Conservation (phyloP, 2,888 invertebrate species). For the Lasioglossum marginatum region DNA sequence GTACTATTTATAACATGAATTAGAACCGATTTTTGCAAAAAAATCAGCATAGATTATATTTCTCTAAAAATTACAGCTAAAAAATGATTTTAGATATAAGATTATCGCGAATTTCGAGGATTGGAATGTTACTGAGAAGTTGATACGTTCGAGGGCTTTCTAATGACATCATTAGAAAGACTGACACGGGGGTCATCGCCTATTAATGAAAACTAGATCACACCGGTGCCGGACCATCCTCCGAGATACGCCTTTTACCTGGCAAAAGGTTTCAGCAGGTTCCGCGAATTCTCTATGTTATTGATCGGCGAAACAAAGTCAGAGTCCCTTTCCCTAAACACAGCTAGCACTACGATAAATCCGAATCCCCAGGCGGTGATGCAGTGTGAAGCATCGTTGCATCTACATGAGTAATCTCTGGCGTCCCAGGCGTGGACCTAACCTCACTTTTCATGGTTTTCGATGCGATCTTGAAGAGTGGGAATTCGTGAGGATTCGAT, state of each 20-base stretch:
- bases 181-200: slow-evolving; percentile 33
- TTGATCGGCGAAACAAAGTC: slow-evolving; percentile 2
- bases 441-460: slow-evolving; percentile 55
- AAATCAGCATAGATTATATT: background rate
- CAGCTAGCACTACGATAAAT: background rate
- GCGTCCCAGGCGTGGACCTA: slow-evolving; percentile 43
- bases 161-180: slow-evolving; percentile 25
- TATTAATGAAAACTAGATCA: slow-evolving; percentile 49
- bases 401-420: slow-evolving; percentile 23
- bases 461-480: background rate
- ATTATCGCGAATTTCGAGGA: background rate
- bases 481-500: background rate
- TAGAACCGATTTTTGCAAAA: background rate
- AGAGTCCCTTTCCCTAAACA: background rate
- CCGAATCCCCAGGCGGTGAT: background rate
- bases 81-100: background rate
- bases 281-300: slow-evolving; percentile 34
- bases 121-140: background rate
- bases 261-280: background rate
- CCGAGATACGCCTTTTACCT: slow-evolving; percentile 2
- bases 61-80: background rate
- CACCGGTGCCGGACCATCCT: slow-evolving; percentile 10
- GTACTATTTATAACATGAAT: background rate
- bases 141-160: background rate
- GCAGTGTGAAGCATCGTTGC: background rate